Evolutionary conservation across 2,113 vertebrate genomes (phyloP), one percentile per base, ranked within the genome.

Genomic region (Apodemus speciosus): DNA sequence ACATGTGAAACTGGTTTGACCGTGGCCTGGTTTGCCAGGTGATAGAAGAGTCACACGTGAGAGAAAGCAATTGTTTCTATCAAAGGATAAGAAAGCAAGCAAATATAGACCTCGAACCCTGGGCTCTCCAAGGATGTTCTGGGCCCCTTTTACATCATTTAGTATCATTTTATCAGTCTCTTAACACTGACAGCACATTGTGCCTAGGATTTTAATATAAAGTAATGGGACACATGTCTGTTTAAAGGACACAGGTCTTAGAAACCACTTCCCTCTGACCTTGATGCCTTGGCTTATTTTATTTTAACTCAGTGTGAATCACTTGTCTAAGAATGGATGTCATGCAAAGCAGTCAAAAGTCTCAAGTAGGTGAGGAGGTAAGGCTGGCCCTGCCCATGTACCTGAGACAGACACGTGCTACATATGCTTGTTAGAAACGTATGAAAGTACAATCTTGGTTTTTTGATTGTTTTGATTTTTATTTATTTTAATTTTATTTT

Each of bases 1-100:
- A 93, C 94, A 92, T 84, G 43, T 81, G 69, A 92, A 80, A 51
- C 43, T 16, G 23, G 11, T 49, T 91, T 88, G 64, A 49, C 40
- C 25, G 9, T 49, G 75, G 64, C 23, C 71, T 53, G 16, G 79
- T 49, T 86, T 27, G 6, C 58, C 69, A 58, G 23, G 51, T 64
- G 14, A 32, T 25, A 51, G 71, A 84, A 32, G 35, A 85, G 35
- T 88, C 53, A 40, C 32, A 6, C 3, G 2, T 0, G 30, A 43
- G 21, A 75, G 38, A 66, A 49, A 64, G 69, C 9, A 56, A 30
- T 13, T n/a, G 20, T 64, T 9, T 53, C 40, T 0, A 49, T 23
- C 8, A 35, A 60, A 30, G 15, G 9, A 43, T 30, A 58, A 32
- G n/a, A 85, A 86, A 32, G 51, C 56, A n/a, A 88, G 66, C 9